These are phyloP conservation scores for Pterophyllum scalare DNA, from an alignment of 2,113 vertebrate species.

Conservation along the genomic window DNA sequence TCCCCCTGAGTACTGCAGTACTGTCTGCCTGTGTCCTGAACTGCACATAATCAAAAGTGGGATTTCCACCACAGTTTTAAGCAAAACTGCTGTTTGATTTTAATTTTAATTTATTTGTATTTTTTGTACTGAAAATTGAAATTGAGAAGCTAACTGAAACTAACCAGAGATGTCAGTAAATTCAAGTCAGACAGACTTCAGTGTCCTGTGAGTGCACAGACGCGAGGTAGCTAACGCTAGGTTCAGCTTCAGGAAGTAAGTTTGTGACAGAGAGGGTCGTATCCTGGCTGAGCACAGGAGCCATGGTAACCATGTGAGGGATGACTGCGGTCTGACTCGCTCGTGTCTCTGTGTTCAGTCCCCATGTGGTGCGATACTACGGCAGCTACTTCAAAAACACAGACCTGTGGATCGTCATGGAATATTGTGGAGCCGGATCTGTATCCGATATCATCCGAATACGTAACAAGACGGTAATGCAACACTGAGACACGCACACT, in stretches of 20 bases:
- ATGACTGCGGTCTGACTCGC: not conserved
- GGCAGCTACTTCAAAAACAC: constrained; percentile 98
- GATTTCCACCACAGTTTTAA: not conserved
- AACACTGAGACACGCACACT: not conserved
- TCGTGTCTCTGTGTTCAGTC: constrained; percentile 69
- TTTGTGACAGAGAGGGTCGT: not conserved
- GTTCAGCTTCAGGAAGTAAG: not conserved
- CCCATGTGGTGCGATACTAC: constrained; percentile 93
- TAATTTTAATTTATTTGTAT: too few species aligned
- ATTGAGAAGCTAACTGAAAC: not conserved
- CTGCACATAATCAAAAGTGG: not conserved
- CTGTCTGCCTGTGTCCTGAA: not conserved
- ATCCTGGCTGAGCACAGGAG: not conserved
- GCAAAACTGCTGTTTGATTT: too few species aligned
- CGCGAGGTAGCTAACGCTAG: too few species aligned
- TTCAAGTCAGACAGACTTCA: not conserved
- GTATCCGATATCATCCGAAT: constrained; percentile 95
- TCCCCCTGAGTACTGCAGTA: not conserved
- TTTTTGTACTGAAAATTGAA: too few species aligned
- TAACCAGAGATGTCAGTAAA: not conserved
- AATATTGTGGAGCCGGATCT: constrained; percentile 94
- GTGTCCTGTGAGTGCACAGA: not conserved
- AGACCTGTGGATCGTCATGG: constrained; percentile 98
- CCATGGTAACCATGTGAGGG: not conserved
- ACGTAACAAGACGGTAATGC: constrained; percentile 91